Evolutionary conservation across 2,888 invertebrate species (phyloP).

Genomic region (Hemicrepidius hirtus): DNA sequence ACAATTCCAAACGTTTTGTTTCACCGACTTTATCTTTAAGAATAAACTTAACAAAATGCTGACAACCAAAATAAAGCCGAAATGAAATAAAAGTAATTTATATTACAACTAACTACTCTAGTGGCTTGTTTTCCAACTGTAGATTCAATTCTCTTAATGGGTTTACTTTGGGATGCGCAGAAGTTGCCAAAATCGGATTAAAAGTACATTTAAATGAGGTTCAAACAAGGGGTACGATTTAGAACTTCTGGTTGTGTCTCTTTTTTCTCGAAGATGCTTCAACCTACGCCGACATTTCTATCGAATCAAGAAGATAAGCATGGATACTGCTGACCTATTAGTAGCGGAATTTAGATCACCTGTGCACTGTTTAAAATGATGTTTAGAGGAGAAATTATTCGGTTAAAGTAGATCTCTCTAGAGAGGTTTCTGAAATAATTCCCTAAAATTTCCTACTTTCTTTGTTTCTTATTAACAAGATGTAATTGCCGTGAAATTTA

Average conservation of each 20-base stretch:
- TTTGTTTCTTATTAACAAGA: no score
- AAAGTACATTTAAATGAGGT: neutral
- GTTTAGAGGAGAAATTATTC: no score
- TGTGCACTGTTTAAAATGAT: conserved; percentile 7
- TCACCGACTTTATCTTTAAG: neutral
- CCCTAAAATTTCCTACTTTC: no score
- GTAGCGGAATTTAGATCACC: conserved; percentile 35
- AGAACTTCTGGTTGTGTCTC: conserved; percentile 1
- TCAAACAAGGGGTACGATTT: neutral
- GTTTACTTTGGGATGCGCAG: neutral
- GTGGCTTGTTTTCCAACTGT: conserved; percentile 16
- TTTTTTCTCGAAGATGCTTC: conserved; percentile 2
- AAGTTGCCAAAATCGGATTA: conserved; percentile 10
- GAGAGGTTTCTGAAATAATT: no score
- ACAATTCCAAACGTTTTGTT: no score
- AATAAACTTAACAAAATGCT: conserved; percentile 3
- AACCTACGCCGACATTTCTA: conserved; percentile 33
- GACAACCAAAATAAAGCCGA: conserved; percentile 10
- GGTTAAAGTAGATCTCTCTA: no score
- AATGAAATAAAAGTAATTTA: conserved; percentile 23
- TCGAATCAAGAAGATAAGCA: conserved; percentile 28
- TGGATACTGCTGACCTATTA: conserved; percentile 31
- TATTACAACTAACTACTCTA: conserved; percentile 15
- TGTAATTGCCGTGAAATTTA: no score
- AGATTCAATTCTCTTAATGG: conserved; percentile 10